A percentile compares a stretch with the other conserved stretches of the same genome.
Conservation (phyloP, 2,888 invertebrate species). For the Plebejus argus region DNA sequence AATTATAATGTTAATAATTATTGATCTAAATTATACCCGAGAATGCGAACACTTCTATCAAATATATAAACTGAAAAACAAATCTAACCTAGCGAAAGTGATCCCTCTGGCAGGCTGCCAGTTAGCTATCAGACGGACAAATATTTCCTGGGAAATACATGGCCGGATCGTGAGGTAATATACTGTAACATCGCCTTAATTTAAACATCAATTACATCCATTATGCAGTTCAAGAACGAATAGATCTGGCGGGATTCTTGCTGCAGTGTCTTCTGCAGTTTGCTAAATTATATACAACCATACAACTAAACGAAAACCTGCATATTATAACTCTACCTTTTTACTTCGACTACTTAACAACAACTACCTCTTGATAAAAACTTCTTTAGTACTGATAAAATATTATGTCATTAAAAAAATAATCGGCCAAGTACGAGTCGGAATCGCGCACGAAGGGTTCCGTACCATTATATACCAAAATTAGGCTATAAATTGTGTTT, state of each 20-base stretch:
- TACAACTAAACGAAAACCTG: neutral
- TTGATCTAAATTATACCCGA: neutral
- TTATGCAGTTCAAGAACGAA: neutral
- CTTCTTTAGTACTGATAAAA: too few relatives aligned
- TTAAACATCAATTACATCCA: neutral
- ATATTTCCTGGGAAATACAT: slow-evolving; percentile 75
- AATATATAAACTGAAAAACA: slow-evolving; percentile 4
- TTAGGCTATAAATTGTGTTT: too few relatives aligned
- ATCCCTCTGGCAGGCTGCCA: slow-evolving; percentile 72
- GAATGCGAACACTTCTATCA: slow-evolving; percentile 7
- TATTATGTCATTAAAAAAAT: too few relatives aligned
- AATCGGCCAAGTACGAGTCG: too few relatives aligned
- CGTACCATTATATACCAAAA: too few relatives aligned
- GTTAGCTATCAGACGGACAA: slow-evolving; percentile 65
- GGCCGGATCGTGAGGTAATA: neutral
- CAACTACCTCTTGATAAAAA: neutral
- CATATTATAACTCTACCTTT: neutral
- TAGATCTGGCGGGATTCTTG: neutral
- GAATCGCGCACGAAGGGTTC: too few relatives aligned
- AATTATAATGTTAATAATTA: neutral
- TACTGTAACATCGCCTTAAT: slow-evolving; percentile 12
- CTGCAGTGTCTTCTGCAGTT: neutral
- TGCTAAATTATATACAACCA: too few relatives aligned
- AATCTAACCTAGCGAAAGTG: slow-evolving; percentile 69
- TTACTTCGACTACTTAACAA: neutral